Percentiles rank a stretch among this genome's conserved stretches.
These are phyloP conservation scores for Scaptodrosophila lebanonensis DNA, from an alignment of 1,140 invertebrate species.

Conservation along the genomic window DNA sequence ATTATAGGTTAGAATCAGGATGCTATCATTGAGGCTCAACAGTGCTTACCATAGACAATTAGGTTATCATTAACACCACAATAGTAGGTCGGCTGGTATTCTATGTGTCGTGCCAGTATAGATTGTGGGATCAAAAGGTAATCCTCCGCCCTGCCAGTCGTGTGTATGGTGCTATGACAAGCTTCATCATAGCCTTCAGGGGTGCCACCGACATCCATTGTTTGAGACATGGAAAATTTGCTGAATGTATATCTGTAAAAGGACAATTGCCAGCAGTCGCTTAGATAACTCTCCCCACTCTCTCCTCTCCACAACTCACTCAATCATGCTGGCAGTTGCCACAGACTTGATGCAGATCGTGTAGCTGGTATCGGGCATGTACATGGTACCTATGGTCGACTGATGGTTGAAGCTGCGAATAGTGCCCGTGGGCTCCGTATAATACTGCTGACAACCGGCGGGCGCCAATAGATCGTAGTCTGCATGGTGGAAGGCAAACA, in stretches of 20 bases:
- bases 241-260: constrained; percentile 49
- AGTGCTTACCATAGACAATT: constrained; percentile 50
- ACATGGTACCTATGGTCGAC: constrained; percentile 63
- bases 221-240: constrained; percentile 49
- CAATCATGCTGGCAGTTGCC: constrained; percentile 50
- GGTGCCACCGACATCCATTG: constrained; percentile 25
- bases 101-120: constrained; percentile 43
- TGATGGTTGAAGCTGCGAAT: constrained; percentile 82
- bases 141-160: constrained; percentile 73
- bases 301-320: constrained; percentile 33
- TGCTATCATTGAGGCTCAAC: not conserved
- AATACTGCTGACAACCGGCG: constrained; percentile 82
- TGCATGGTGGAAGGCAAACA: constrained; percentile 62
- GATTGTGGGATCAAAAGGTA: constrained; percentile 78
- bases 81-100: constrained; percentile 76
- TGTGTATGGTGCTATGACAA: constrained; percentile 51
- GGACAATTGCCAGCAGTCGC: not conserved
- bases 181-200: constrained; percentile 61
- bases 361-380: constrained; percentile 71
- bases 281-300: not conserved
- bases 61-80: constrained; percentile 58
- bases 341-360: constrained; percentile 77
- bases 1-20: not conserved
- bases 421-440: constrained; percentile 79
- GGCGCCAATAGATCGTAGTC: constrained; percentile 78